Evolutionary conservation across 2,113 vertebrate genomes (phyloP), one percentile per base, ranked within the genome.

Genomic region (Percopsis transmontana): DNA sequence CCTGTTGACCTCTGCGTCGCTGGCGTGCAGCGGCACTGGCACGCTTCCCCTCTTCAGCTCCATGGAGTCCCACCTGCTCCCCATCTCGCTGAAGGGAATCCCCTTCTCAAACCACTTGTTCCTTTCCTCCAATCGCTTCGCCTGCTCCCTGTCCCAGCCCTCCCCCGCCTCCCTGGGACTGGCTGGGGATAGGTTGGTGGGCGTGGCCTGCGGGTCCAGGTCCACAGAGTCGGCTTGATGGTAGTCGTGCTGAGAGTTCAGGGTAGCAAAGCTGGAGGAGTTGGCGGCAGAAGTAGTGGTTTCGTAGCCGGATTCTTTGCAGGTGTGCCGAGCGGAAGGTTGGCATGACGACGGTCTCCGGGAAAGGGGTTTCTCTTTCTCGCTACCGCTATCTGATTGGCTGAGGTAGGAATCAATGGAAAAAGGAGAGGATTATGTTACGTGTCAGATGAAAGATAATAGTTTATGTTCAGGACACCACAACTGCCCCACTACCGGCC

Each of bases 1-100:
- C 89, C 86, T 94, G 89, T 92, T 97, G 18, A 99, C 95, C 62
- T 96, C 95, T 50, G 91, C 90, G 1, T 87, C 94, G 66, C 93
- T 80, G 33, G 72, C 77, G 3, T 85, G 87, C 11, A 94, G 85
- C 0, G 92, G 86, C 45, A 82, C 71, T 27, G 82, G 77, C 13
- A 86, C 91, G 40, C 88, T 87, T n/a, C 94, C 92, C 73, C 93
- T 96, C 83, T 96, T 95, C 0, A 95, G 94, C 60, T 91, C 86
- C 81, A 93, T 88, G 33, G 79, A 89, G 66, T 92, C 90, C 91
- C 91, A 93, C 69, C 87, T 90, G 86, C 84, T 88, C 61, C 84
- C 75, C 79, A 89, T 86, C 56, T 90, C 90, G 38, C 66, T 61
- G 62, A 82, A 57, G 1, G 67, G 42, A 40, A 74, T 24, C 16